Conservation (phyloP, 2,888 invertebrate species). For the Apamea sordens region DNA sequence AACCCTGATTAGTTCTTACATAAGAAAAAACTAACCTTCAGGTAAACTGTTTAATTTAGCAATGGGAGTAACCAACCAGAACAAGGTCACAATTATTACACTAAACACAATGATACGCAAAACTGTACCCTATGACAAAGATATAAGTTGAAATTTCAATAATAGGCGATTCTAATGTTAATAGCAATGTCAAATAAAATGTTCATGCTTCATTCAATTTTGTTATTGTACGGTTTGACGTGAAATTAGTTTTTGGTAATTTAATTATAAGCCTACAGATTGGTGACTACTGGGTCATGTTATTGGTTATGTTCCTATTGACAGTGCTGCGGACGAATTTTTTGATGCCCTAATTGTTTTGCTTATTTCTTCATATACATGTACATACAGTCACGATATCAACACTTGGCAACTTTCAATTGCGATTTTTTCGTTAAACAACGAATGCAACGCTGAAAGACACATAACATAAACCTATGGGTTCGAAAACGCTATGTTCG, state of each 20-base stretch:
- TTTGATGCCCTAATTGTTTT: no score
- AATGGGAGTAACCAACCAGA: conserved; percentile 26
- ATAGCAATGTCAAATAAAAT: conserved; percentile 31
- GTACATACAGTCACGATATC: no score
- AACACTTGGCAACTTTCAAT: no score
- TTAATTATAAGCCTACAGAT: conserved; percentile 10
- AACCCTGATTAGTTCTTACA: not conserved
- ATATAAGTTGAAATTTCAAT: conserved; percentile 17
- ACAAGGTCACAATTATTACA: conserved; percentile 37
- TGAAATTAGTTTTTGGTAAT: conserved; percentile 32
- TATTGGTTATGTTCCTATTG: not conserved
- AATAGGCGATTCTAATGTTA: conserved; percentile 15
- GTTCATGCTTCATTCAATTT: conserved; percentile 41
- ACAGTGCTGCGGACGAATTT: no score
- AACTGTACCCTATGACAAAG: not conserved
- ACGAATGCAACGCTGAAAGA: no score
- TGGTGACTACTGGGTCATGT: not conserved
- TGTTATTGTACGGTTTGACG: conserved; percentile 18
- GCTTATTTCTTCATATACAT: no score
- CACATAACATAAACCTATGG: no score
- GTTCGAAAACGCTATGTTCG: no score
- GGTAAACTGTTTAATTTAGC: conserved; percentile 16
- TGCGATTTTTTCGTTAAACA: no score
- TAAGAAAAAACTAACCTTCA: conserved; percentile 34
- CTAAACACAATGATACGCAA: not conserved